These are phyloP conservation scores for Diprion similis DNA, from an alignment of 1,140 invertebrate genomes.

Conservation along the genomic window DNA sequence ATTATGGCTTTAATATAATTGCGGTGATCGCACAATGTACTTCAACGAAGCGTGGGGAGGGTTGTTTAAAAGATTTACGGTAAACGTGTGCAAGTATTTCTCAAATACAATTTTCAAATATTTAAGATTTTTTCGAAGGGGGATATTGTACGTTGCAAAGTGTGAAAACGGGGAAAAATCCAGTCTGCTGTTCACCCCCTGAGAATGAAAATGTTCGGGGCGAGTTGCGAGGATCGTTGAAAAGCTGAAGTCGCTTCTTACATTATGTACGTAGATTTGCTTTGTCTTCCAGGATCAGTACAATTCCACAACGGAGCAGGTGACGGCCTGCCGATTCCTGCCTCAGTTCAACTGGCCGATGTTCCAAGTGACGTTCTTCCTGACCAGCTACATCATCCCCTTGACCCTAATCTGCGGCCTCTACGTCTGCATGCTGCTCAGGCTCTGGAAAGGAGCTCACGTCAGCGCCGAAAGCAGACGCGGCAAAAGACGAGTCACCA, in stretches of 20 bases:
- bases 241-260: background rate
- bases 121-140: too few species aligned
- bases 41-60: too few species aligned
- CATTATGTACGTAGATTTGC: slow-evolving; percentile 32
- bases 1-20: too few species aligned
- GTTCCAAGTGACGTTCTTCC: slow-evolving; percentile 80
- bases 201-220: too few species aligned
- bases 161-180: too few species aligned
- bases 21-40: too few species aligned
- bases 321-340: slow-evolving; percentile 53
- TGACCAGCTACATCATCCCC: slow-evolving; percentile 86
- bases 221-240: too few species aligned
- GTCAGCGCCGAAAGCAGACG: slow-evolving; percentile 75
- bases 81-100: too few species aligned
- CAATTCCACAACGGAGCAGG: slow-evolving; percentile 28
- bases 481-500: slow-evolving; percentile 89
- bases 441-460: slow-evolving; percentile 85
- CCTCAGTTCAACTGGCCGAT: slow-evolving; percentile 46
- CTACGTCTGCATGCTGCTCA: slow-evolving; percentile 89
- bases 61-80: too few species aligned
- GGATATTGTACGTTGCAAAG: too few species aligned
- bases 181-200: too few species aligned
- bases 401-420: slow-evolving; percentile 86
- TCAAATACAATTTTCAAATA: too few species aligned
- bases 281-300: slow-evolving; percentile 42